Percentiles rank a stretch among this genome's conserved stretches.
These are phyloP conservation scores for Globodera rostochiensis DNA, from an alignment of 1,140 invertebrate species.

Conservation along the genomic window DNA sequence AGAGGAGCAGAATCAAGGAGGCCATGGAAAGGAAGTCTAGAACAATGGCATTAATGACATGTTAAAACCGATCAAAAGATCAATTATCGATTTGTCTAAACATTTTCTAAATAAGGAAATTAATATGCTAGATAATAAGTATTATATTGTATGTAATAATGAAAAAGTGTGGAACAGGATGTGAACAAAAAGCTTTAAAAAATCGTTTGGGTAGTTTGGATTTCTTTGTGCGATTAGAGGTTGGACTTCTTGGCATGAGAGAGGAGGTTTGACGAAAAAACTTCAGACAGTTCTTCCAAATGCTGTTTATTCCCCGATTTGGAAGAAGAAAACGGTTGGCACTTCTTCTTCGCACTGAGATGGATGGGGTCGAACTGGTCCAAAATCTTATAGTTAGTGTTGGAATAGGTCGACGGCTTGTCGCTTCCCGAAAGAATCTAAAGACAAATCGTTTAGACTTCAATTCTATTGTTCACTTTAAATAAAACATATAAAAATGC, in stretches of 20 bases:
- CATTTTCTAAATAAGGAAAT: not conserved
- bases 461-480: no score
- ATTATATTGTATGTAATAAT: no score
- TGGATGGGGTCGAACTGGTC: not conserved
- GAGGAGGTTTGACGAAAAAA: constrained; percentile 11
- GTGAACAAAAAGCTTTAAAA: no score
- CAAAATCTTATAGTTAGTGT: not conserved
- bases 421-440: no score
- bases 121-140: not conserved
- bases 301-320: not conserved
- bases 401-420: no score
- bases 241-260: constrained; percentile 10
- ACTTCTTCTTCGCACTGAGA: not conserved
- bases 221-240: not conserved
- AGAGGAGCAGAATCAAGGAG: constrained; percentile 18
- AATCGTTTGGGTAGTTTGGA: no score
- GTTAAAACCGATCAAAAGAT: not conserved
- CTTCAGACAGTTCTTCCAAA: not conserved
- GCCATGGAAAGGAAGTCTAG: not conserved
- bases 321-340: not conserved
- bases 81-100: not conserved
- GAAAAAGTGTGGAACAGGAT: no score
- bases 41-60: not conserved
- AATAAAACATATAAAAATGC: no score
- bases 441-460: no score